These are phyloP conservation scores for Synanthedon formicaeformis DNA, from an alignment of 2,888 invertebrate species.

Conservation along the genomic window DNA sequence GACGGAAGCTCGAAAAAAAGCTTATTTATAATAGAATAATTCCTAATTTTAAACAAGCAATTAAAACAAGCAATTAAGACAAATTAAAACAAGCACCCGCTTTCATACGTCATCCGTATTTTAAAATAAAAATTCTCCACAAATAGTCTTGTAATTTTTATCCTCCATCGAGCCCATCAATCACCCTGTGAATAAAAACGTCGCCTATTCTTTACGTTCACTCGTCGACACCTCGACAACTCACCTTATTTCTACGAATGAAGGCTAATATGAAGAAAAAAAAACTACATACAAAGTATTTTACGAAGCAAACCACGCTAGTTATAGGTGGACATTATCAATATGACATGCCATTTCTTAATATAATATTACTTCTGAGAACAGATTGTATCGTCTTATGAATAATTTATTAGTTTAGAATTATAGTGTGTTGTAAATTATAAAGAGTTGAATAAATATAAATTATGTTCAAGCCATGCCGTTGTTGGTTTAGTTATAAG, in stretches of 20 bases:
- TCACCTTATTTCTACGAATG: slow-evolving; percentile 4
- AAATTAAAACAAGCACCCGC: too few species aligned
- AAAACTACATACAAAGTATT: slow-evolving; percentile 15
- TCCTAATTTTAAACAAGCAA: too few species aligned
- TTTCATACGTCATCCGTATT: too few species aligned
- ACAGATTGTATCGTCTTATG: slow-evolving; percentile 40
- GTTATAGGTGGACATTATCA: slow-evolving; percentile 16
- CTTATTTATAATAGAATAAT: too few species aligned
- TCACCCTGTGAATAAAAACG: slow-evolving; percentile 1
- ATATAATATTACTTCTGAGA: slow-evolving; percentile 24
- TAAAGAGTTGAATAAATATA: slow-evolving; percentile 7
- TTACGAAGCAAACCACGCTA: slow-evolving; percentile 15
- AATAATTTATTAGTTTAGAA: slow-evolving; percentile 35
- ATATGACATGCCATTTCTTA: slow-evolving; percentile 24
- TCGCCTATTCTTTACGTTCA: slow-evolving; percentile 1
- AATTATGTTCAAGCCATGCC: slow-evolving; percentile 7
- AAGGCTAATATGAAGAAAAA: neutral
- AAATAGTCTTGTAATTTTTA: neutral
- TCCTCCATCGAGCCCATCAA: slow-evolving; percentile 6
- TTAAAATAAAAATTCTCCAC: too few species aligned
- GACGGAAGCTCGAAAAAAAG: too few species aligned
- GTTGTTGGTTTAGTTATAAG: too few species aligned
- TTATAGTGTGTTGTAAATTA: slow-evolving; percentile 27
- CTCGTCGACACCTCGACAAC: slow-evolving; percentile 5
- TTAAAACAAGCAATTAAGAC: too few species aligned